phyloP scores from a whole-genome alignment of 2,888 invertebrate species.

The Nomada goodeniana region DNA sequence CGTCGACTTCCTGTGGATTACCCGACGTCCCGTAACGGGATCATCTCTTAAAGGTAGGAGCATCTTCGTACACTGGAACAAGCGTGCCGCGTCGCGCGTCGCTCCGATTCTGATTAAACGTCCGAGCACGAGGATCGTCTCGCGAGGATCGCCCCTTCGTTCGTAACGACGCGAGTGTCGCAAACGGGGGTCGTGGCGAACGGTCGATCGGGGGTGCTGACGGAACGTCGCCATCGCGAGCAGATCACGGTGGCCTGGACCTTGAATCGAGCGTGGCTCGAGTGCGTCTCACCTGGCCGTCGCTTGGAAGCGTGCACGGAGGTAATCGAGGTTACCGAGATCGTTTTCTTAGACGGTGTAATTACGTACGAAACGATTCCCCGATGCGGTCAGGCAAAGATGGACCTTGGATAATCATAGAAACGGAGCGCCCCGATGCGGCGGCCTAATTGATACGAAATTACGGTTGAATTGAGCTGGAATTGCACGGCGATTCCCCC shows the following conservation, averaged over 20 bases:
- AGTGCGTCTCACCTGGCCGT: conserved; percentile 38
- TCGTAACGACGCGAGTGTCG: not conserved
- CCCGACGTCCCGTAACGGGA: conserved; percentile 58
- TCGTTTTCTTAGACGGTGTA: conserved; percentile 18
- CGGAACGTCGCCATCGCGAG: conserved; percentile 1
- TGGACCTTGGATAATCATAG: conserved; percentile 1
- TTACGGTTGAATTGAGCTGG: conserved; percentile 9
- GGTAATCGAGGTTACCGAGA: conserved; percentile 30
- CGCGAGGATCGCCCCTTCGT: too few species aligned
- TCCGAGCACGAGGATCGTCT: not conserved
- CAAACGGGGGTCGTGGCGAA: not conserved
- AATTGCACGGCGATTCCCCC: conserved; percentile 19
- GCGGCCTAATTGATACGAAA: conserved; percentile 29
- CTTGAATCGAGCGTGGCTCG: conserved; percentile 30
- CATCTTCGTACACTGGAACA: not conserved
- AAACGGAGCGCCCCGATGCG: conserved; percentile 4
- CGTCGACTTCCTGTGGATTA: conserved; percentile 65
- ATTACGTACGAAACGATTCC: conserved; percentile 18
- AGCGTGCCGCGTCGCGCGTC: not conserved
- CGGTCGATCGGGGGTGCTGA: conserved; percentile 6
- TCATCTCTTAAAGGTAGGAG: conserved; percentile 59
- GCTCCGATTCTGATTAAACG: not conserved
- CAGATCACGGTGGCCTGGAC: not conserved
- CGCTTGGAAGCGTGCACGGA: conserved; percentile 22
- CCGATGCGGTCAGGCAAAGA: conserved; percentile 1